Evolutionary conservation across 2,888 invertebrate species (phyloP).

Genomic region (Autographa gamma): DNA sequence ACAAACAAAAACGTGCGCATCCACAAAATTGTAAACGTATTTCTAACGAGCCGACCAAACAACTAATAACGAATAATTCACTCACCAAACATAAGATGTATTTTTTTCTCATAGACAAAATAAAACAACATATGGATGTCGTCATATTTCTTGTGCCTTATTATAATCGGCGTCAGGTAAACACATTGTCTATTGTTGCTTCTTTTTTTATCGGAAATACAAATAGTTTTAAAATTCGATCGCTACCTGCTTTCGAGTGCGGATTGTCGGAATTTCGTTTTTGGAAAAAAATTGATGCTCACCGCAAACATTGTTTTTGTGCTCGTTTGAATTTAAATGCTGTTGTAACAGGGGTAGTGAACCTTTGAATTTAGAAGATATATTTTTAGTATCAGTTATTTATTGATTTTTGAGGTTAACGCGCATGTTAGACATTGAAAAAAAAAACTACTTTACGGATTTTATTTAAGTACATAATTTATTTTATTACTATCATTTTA

Average conservation of each 20-base stretch:
- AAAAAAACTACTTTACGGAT: too few relatives aligned
- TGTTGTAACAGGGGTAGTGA: constrained; percentile 64
- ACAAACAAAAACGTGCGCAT: constrained; percentile 73
- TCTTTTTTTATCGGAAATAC: constrained; percentile 84
- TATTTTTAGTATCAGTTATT: too few relatives aligned
- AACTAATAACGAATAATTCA: constrained; percentile 81
- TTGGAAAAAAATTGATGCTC: constrained; percentile 84
- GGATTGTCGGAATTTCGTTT: constrained; percentile 84
- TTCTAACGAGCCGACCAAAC: constrained; percentile 74
- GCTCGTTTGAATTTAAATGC: constrained; percentile 68
- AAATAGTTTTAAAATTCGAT: constrained; percentile 84
- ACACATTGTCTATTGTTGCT: constrained; percentile 79
- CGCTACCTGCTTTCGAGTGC: constrained; percentile 86
- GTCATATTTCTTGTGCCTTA: constrained; percentile 86
- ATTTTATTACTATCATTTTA: not conserved
- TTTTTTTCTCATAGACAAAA: constrained; percentile 63
- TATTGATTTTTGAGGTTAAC: too few relatives aligned
- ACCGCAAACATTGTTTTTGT: constrained; percentile 89
- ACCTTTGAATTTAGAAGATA: constrained; percentile 52
- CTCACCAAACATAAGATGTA: constrained; percentile 71
- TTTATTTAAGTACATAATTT: too few relatives aligned
- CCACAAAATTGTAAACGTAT: constrained; percentile 79
- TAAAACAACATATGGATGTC: constrained; percentile 81
- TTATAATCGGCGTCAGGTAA: constrained; percentile 87
- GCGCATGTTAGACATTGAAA: too few relatives aligned